Percentiles rank a stretch among this genome's conserved stretches.
Evolutionary conservation across 2,888 invertebrate genomes (phyloP).

Genomic region (Tenthredo livida): DNA sequence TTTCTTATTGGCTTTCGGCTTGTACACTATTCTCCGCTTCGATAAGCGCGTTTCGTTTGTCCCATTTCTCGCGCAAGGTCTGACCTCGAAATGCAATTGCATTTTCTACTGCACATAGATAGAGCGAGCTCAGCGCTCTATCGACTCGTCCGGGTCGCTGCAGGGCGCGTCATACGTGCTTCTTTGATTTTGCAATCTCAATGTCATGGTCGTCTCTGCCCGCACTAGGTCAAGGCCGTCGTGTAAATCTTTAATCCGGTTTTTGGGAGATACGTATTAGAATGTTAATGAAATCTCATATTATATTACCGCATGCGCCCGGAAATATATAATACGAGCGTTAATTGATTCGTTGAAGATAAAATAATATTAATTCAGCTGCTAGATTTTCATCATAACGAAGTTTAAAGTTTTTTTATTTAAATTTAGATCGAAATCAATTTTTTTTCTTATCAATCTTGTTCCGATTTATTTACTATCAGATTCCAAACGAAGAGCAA

Average conservation of each 20-base stretch:
- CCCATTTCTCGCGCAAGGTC: background rate
- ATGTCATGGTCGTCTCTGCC: conserved; percentile 60
- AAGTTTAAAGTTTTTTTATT: too few species aligned
- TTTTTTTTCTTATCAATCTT: background rate
- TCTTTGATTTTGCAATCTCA: conserved; percentile 55
- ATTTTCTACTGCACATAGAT: background rate
- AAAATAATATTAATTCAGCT: too few species aligned
- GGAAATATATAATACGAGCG: too few species aligned
- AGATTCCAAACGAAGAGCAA: conserved; percentile 56
- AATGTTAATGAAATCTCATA: background rate
- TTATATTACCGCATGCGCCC: too few species aligned
- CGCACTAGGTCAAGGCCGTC: background rate
- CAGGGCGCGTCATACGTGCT: conserved; percentile 61
- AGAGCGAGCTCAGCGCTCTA: conserved; percentile 40
- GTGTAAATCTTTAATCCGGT: background rate
- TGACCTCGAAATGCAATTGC: conserved; percentile 25
- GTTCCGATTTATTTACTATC: background rate
- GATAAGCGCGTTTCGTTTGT: background rate
- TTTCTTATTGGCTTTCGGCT: background rate
- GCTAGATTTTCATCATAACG: too few species aligned
- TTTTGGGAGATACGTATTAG: background rate
- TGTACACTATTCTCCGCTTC: background rate
- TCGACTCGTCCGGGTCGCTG: conserved; percentile 56
- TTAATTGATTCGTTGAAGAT: too few species aligned
- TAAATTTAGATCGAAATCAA: too few species aligned